Percentiles rank a stretch among this genome's conserved stretches.
Evolutionary conservation across 2,888 invertebrate genomes (phyloP).

Genomic region (Diogma glabrata): DNA sequence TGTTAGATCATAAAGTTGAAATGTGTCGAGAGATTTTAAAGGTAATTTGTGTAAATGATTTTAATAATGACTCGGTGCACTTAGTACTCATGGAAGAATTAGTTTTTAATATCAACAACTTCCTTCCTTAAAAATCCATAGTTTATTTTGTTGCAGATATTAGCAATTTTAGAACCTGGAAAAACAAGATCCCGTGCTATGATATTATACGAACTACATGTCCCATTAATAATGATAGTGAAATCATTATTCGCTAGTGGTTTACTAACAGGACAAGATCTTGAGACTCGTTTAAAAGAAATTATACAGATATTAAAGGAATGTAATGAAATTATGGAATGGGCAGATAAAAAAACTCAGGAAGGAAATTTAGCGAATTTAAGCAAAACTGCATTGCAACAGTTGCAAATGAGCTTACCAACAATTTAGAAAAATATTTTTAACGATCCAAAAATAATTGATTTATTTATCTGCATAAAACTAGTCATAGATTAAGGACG

Average conservation of each 20-base stretch:
- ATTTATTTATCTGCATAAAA: no score
- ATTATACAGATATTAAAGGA: constrained; percentile 51
- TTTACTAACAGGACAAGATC: constrained; percentile 43
- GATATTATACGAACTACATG: constrained; percentile 70
- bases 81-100: no score
- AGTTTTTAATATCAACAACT: no score
- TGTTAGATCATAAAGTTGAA: constrained; percentile 63
- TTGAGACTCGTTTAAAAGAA: constrained; percentile 51
- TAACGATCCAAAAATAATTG: no score
- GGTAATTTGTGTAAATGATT: constrained; percentile 20
- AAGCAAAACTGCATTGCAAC: constrained; percentile 29
- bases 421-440: background rate
- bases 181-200: constrained; percentile 64
- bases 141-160: constrained; percentile 25
- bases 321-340: constrained; percentile 49
- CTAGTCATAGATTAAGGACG: no score
- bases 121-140: no score
- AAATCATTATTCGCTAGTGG: constrained; percentile 50
- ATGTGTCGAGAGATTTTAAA: constrained; percentile 56
- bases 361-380: constrained; percentile 31
- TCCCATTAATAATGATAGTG: constrained; percentile 59
- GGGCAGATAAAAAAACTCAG: constrained; percentile 45
- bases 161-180: constrained; percentile 67
- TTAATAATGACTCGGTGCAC: no score
- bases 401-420: constrained; percentile 28